A percentile compares a stretch with the other conserved stretches of the same genome.
These are phyloP conservation scores for Sterna hirundo DNA, from an alignment of 2,113 vertebrate genomes.

Conservation along the genomic window DNA sequence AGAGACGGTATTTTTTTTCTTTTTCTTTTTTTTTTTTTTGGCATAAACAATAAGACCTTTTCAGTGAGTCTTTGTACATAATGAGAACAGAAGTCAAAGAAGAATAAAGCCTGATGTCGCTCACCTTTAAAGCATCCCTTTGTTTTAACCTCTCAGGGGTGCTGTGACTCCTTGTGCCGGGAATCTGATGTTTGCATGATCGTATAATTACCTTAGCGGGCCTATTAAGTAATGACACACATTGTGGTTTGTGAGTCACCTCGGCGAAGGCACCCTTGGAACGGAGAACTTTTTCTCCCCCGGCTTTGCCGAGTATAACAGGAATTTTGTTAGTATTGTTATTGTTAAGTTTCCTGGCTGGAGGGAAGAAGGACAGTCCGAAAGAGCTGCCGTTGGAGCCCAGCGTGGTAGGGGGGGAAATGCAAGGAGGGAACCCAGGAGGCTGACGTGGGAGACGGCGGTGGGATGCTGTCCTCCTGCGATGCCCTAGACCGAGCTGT, in stretches of 20 bases:
- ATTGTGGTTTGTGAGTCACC: constrained; percentile 36
- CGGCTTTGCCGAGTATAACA: constrained; percentile 14
- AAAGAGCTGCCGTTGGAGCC: not conserved
- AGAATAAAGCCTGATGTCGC: not conserved
- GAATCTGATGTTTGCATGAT: constrained; percentile 19
- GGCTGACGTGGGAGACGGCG: not conserved
- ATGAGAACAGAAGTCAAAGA: not conserved
- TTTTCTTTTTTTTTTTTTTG: too few relatives aligned
- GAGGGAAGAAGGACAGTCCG: not conserved
- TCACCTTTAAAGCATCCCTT: constrained; percentile 35
- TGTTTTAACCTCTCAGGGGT: constrained; percentile 26
- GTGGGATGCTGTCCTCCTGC: not conserved
- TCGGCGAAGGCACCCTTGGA: not conserved
- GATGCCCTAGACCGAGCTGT: fast-evolving
- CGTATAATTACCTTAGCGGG: constrained; percentile 7
- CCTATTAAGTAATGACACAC: constrained; percentile 47
- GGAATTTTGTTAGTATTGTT: not conserved
- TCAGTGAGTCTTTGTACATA: not conserved
- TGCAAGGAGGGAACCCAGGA: not conserved
- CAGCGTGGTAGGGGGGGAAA: not conserved
- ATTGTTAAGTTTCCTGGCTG: not conserved
- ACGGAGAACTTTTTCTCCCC: not conserved
- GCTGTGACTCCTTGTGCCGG: not conserved
- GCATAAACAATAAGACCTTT: not conserved
- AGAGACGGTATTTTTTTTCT: not conserved